Evolutionary conservation across 2,113 vertebrate genomes (phyloP), one percentile per base, ranked within the genome.

Genomic region (Melanotaenia duboulayi): DNA sequence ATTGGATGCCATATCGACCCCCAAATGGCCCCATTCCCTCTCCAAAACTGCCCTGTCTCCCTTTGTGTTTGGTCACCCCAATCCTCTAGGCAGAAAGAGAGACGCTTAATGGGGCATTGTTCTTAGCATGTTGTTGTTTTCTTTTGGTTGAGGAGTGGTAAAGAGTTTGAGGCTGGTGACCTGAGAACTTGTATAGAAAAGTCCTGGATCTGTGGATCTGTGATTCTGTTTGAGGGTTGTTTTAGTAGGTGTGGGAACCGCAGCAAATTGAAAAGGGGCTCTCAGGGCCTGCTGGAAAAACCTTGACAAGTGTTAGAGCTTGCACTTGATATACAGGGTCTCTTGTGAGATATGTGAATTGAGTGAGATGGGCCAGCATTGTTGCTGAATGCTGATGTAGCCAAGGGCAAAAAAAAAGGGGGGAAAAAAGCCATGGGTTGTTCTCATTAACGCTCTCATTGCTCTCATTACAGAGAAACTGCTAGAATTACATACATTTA

Each of bases 1-100:
- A 88, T 93, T 95, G 93, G 83, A 94, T 88, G 92, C 87, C 91
- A 90, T 86, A 92, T 89, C 90, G 86, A 90, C 69, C 83, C 62
- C 76, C 87, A 91, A 89, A 91, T 73, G 90, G 88, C 89, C 93
- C 87, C 32, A 66, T 83, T 90, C 86, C 90, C 74, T 65, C 74
- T 86, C 81, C 85, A 91, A 71, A 89, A 83, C 84, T 84, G 87
- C 91, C 82, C 82, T 65, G 81, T 90, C 88, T 80, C 74, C 82
- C 89, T 93, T 94, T 84, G 71, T 86, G 77, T 70, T 48, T 72
- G 70, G 73, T 64, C 64, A 78, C 32, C 72, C 82, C 65, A 59
- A 69, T 78, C 76, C 65, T 67, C 68, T 86, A 78, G 58, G 73
- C 75, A 44, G 70, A 91, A 82, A 80, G 83, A 90, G 84, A 82